Conservation (phyloP, 2,888 invertebrate genomes). For the Smittia sp. region DNA sequence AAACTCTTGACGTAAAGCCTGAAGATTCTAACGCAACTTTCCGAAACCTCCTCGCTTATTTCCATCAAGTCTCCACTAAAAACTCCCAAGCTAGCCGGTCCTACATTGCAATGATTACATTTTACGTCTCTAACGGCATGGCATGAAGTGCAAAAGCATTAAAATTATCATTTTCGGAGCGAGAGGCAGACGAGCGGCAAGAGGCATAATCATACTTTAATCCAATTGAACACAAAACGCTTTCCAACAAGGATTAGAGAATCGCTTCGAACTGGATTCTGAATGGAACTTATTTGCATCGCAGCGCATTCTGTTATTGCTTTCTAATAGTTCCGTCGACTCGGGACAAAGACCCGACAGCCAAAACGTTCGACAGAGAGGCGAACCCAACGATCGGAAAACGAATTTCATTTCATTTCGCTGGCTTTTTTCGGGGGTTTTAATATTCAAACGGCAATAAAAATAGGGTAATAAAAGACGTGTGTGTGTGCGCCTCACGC, state of each 20-base stretch:
- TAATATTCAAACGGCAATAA: constrained; percentile 25
- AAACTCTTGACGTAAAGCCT: too few species aligned
- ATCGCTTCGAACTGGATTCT: constrained; percentile 25
- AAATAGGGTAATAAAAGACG: constrained; percentile 19
- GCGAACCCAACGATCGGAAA: constrained; percentile 13
- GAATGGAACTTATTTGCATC: constrained; percentile 35
- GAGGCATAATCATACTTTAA: constrained; percentile 21
- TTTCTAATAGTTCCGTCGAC: neutral
- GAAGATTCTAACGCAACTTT: too few species aligned
- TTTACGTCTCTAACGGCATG: neutral
- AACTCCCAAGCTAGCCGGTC: too few species aligned
- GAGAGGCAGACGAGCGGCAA: neutral
- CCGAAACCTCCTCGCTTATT: too few species aligned
- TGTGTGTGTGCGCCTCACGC: neutral
- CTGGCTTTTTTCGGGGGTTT: neutral
- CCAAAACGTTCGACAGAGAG: neutral
- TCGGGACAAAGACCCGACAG: neutral
- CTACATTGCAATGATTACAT: neutral
- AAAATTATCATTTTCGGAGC: neutral
- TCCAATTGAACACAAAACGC: constrained; percentile 33
- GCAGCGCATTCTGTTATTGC: neutral
- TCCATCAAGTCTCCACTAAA: too few species aligned
- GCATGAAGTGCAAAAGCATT: constrained; percentile 10
- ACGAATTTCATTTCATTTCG: constrained; percentile 13
- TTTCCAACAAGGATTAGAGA: constrained; percentile 37